Base-by-base conservation (phyloP, 64 coral and sea anemone species). In the Anthopleura sola region DNA sequence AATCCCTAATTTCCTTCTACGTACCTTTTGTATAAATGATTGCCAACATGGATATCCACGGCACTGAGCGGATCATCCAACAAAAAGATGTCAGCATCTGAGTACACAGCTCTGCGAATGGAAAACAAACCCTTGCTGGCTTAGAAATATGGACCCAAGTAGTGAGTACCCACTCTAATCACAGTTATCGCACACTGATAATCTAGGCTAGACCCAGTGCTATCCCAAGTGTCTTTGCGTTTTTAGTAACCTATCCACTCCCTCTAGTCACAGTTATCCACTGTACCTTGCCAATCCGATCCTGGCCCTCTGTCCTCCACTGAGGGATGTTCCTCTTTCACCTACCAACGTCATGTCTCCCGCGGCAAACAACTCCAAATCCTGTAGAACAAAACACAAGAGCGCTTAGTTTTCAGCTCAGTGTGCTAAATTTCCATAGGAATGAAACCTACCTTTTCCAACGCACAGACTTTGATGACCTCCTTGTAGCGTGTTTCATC, bases 11-110 rank as follows among this genome's bases (percentile, higher is more conserved):
- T n/a, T 23, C 55, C 20, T 85, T 17, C 21, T 26, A 79, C 86
- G 55, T 79, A 55, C 75, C 31, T 79, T 48, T 79, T 87, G 75
- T 77, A 87, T 36, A 87, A 56, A 80, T 78, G 86, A 46, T 76
- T 87, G 40, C 64, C 66, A 19, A 87, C 86, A 48, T 87, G 69
- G 10, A 76, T 74, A 87, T 87, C 86, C 2, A 87, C 86, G 56
- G 86, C 86, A 39, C 86, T 87, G n/a, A 87, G 75, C 1, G 86
- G 86, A 60, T 87, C 86, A 60, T 87, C 86, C 86, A 87, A 37
- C 23, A 87, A 23, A 40, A 78, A 87, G 32, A 87, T 56, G 3
- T 78, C 69, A 37, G 75, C 69, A 79, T 87, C 75, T 8, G 34
- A 56, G 36, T 87, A 87, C 15, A 87, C 68, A 49, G 86, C 86